Base-by-base conservation (phyloP, 1,140 invertebrate species). In the Sitobion miscanthi region DNA sequence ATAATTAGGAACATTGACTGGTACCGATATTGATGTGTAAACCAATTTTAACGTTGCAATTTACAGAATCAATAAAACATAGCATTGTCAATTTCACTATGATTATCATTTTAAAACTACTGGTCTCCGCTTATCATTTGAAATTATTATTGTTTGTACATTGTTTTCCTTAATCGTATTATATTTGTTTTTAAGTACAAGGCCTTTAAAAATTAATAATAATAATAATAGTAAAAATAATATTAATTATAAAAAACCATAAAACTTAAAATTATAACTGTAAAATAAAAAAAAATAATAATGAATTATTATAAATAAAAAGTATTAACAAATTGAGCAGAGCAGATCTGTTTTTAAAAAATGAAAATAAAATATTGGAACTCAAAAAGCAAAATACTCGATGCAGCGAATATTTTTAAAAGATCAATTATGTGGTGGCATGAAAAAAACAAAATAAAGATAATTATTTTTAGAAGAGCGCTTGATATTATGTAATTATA, bases 251-350 rank as follows among this genome's bases (percentile, higher is more conserved):
- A 90, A 91, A 35, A 91, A 82, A 91, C 20, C 38, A 69, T 77
- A 77, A n/a, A 47, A 82, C 25, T 91, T 35, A 49, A 91, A 77
- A 54, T n/a, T 69, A 42, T 2, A 77, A 91, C 9, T 45, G 35
- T 38, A 45, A 91, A n/a, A 25, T 20, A 7, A n/a, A 82, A 38
- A 83, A 38, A 38, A 91, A 45, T 49, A 77, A 82, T 69, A 45
- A 38, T n/a, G 5, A 45, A 77, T 25, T 25, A 52, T 49, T 91
- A 91, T 9, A 91, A 82, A 91, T 91, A 91, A 69, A 54, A 17
- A 83, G 52, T 47, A 91, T 47, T 5, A 91, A 91, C 62, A 83
- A 92, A 85, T 92, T 92, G 82, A 92, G 91, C 91, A 92, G 42
- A 92, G 23, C 91, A 92, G 47, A 92, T 92, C 82, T 54, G 91